Evolutionary conservation across 2,888 invertebrate species (phyloP).

Genomic region (Hermaeophaga mercurialis): DNA sequence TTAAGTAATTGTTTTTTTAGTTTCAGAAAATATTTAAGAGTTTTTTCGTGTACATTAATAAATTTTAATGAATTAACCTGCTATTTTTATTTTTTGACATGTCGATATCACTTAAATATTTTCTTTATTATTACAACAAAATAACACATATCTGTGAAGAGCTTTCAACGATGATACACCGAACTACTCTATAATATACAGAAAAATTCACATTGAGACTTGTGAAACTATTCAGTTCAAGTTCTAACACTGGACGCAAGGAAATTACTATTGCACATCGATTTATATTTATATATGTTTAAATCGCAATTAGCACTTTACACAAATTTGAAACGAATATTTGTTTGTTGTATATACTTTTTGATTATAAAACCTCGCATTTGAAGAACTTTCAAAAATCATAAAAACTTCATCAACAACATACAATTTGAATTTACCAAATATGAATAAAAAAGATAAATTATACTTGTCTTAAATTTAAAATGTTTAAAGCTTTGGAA

Average conservation of each 20-base stretch:
- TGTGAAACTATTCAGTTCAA: conserved; percentile 19
- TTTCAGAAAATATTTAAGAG: no score
- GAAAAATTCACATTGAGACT: conserved; percentile 18
- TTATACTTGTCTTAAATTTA: no score
- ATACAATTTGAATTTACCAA: no score
- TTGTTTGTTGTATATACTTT: no score
- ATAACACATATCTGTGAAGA: not conserved
- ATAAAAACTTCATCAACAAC: no score
- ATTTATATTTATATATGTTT: conserved; percentile 11
- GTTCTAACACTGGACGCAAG: conserved; percentile 30
- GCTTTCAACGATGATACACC: conserved; percentile 7
- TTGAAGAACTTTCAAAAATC: not conserved
- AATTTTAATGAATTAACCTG: no score
- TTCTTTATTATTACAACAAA: not conserved
- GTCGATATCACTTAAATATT: no score
- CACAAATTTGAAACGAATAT: conserved; percentile 4
- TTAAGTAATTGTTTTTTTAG: no score
- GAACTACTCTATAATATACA: conserved; percentile 15
- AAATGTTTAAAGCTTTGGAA: no score
- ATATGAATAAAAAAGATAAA: no score
- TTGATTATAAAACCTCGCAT: no score
- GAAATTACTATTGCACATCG: conserved; percentile 23
- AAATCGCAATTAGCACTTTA: not conserved
- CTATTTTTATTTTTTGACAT: not conserved
- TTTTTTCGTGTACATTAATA: no score